A percentile compares a stretch with the other conserved stretches of the same genome.
Conservation (phyloP, 2,797 vertebrate species). For the Lates japonicus region DNA sequence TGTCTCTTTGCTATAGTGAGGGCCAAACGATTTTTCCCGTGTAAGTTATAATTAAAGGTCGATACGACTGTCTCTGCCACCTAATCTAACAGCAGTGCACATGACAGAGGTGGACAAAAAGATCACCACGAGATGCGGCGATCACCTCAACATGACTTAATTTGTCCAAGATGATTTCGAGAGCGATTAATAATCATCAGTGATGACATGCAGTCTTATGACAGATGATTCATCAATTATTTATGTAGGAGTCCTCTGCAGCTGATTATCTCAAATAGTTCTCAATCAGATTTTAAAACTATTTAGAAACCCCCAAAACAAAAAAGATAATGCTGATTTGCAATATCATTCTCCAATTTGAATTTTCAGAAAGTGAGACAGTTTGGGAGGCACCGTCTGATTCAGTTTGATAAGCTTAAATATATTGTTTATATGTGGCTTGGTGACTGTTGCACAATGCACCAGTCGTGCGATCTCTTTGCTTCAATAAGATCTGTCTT, state of each 20-base stretch:
- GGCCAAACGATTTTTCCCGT: slow-evolving; percentile 39
- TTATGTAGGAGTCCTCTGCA: slow-evolving; percentile 34
- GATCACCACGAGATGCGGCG: slow-evolving; percentile 24
- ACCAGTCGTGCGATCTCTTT: slow-evolving; percentile 2
- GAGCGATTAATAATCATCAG: slow-evolving; percentile 22
- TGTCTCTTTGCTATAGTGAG: slow-evolving; percentile 18
- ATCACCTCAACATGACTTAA: slow-evolving; percentile 7
- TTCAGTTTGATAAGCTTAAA: not conserved
- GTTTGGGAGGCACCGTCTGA: not conserved
- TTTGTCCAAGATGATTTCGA: slow-evolving; percentile 20
- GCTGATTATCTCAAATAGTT: not conserved
- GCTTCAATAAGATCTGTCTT: slow-evolving; percentile 2
- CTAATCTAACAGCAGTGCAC: slow-evolving; percentile 46
- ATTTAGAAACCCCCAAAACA: too few relatives aligned
- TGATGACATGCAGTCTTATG: slow-evolving; percentile 32
- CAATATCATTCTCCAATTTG: not conserved
- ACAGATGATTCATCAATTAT: slow-evolving; percentile 24
- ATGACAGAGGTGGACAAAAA: slow-evolving; percentile 50
- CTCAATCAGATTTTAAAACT: not conserved
- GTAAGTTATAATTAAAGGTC: slow-evolving; percentile 57
- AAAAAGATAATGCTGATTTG: not conserved
- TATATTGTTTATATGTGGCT: slow-evolving; percentile 14
- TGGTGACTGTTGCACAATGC: slow-evolving; percentile 21
- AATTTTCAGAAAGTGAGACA: not conserved
- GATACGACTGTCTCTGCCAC: slow-evolving; percentile 32